A percentile compares a stretch with the other conserved stretches of the same genome.
These are phyloP conservation scores for Bos taurus DNA, from an alignment of 2,113 vertebrate species.

Conservation along the genomic window DNA sequence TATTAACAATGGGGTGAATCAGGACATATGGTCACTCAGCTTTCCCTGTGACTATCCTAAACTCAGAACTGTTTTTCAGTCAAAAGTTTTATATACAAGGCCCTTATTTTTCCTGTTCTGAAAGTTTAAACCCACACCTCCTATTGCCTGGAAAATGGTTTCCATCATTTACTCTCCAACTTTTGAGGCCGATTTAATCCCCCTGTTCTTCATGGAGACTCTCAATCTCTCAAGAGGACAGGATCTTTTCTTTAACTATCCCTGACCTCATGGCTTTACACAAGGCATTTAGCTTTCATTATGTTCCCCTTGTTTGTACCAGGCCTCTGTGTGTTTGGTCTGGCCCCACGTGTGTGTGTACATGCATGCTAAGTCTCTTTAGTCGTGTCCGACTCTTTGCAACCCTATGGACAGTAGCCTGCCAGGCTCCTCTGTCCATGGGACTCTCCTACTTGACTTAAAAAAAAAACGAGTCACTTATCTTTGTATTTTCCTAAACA, in stretches of 20 bases:
- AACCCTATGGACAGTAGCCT: neutral
- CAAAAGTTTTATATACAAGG: neutral
- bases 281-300: neutral
- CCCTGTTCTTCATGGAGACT: neutral
- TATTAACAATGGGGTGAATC: neutral
- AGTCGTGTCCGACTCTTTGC: accelerated
- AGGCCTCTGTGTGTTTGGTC: accelerated
- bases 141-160: neutral
- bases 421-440: neutral
- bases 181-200: neutral
- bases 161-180: neutral
- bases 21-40: neutral
- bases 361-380: neutral
- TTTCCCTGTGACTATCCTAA: neutral
- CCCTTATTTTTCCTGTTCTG: neutral
- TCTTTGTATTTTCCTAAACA: neutral
- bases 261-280: neutral
- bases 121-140: neutral
- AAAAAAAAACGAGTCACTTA: neutral
- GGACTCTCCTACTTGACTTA: neutral
- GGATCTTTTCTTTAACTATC: neutral
- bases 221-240: neutral
- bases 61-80: neutral
- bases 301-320: neutral
- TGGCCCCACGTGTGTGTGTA: accelerated